These are phyloP conservation scores for Bufo gargarizans DNA, from an alignment of 2,113 vertebrate species.

Conservation along the genomic window DNA sequence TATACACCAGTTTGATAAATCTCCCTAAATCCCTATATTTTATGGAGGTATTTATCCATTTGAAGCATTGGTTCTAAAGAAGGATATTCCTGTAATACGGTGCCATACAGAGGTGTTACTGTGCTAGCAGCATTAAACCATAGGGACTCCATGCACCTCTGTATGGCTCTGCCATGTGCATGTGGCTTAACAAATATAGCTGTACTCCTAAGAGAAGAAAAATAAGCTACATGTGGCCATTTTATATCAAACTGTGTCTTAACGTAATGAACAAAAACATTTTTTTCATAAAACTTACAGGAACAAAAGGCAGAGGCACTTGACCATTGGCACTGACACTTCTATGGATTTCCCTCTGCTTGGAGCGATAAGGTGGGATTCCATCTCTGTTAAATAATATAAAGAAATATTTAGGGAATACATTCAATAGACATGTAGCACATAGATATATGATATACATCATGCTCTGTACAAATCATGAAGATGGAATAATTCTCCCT, in stretches of 20 bases:
- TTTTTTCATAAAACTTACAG: conserved; percentile 77
- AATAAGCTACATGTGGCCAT: not conserved
- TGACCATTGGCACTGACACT: conserved; percentile 97
- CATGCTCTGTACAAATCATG: too few relatives aligned
- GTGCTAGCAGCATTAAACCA: not conserved
- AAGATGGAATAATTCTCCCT: too few relatives aligned
- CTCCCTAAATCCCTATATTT: too few relatives aligned
- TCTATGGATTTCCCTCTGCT: conserved; percentile 96
- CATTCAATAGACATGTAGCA: not conserved
- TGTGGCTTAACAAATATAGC: not conserved
- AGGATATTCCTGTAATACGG: not conserved
- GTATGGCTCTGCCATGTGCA: not conserved
- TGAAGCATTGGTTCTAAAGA: not conserved
- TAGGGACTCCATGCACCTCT: not conserved
- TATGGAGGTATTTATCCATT: too few relatives aligned
- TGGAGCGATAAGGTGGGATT: conserved; percentile 92
- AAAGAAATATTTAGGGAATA: not conserved
- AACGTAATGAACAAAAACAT: not conserved
- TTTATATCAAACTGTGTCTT: not conserved
- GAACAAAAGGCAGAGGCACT: conserved; percentile 95
- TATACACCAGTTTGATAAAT: too few relatives aligned
- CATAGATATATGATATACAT: not conserved
- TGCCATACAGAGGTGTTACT: not conserved
- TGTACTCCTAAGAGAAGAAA: not conserved
- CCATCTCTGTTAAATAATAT: conserved; percentile 81